Evolutionary conservation across 2,888 invertebrate species (phyloP).

Genomic region (Syrphus vitripennis): DNA sequence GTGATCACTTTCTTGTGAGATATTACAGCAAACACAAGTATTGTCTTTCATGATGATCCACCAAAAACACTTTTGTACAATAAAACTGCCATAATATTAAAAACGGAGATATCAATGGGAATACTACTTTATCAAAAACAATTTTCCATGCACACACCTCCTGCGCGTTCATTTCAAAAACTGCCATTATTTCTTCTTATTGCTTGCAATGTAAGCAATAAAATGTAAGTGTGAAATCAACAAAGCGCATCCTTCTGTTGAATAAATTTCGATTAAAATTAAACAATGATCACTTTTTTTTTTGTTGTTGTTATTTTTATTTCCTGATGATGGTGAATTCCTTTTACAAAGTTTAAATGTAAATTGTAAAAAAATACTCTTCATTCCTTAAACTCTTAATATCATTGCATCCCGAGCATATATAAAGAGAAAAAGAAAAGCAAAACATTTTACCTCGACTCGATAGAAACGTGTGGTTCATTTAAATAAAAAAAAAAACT

Average conservation of each 20-base stretch:
- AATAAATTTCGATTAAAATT: conserved; percentile 39
- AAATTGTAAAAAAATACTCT: conserved; percentile 7
- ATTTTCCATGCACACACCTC: no score
- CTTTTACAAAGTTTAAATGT: conserved; percentile 20
- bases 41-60: no score
- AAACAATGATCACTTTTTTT: not conserved
- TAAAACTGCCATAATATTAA: no score
- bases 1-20: no score
- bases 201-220: not conserved
- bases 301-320: not conserved
- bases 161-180: not conserved
- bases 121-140: no score
- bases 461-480: conserved; percentile 7
- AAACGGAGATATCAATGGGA: no score
- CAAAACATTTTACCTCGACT: not conserved
- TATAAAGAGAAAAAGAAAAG: not conserved
- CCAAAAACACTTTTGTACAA: no score
- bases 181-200: not conserved
- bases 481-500: conserved; percentile 4
- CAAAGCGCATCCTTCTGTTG: conserved; percentile 17
- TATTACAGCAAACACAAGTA: no score
- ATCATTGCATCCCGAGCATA: not conserved
- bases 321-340: conserved; percentile 35
- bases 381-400: conserved; percentile 35
- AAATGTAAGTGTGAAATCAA: not conserved